Conservation (phyloP, 1,140 invertebrate genomes). For the Ostrea edulis region DNA sequence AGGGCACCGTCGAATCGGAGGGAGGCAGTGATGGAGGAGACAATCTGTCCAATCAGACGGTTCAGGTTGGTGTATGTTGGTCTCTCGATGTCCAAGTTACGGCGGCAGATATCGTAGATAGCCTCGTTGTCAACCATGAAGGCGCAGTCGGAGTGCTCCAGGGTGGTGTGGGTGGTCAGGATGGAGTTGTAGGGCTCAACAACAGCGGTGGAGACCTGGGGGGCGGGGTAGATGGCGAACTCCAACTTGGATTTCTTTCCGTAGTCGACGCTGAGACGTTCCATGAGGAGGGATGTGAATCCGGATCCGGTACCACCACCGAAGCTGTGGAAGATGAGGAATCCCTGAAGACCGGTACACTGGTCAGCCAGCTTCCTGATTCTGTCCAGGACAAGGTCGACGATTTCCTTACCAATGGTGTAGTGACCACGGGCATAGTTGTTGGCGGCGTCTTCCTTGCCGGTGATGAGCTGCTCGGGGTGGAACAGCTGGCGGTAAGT, state of each 20-base stretch:
- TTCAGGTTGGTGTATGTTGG: conserved; percentile 92
- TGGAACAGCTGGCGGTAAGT: conserved; percentile 84
- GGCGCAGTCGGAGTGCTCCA: conserved; percentile 77
- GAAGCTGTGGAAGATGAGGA: conserved; percentile 61
- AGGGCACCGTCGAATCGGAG: conserved; percentile 89
- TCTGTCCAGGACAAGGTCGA: conserved; percentile 79
- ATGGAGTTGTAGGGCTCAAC: conserved; percentile 79
- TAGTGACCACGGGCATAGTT: conserved; percentile 84
- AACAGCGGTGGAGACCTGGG: conserved; percentile 85
- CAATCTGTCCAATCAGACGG: conserved; percentile 86
- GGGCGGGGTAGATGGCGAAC: conserved; percentile 94
- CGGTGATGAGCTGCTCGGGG: conserved; percentile 89
- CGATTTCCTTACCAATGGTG: conserved; percentile 79
- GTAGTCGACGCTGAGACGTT: conserved; percentile 92
- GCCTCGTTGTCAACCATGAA: conserved; percentile 87
- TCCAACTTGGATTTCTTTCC: conserved; percentile 93
- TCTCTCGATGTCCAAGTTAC: conserved; percentile 86
- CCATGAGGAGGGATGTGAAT: conserved; percentile 93
- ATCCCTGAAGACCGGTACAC: conserved; percentile 69
- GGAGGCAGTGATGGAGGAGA: conserved; percentile 92
- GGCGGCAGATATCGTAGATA: conserved; percentile 88
- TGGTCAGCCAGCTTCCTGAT: conserved; percentile 70
- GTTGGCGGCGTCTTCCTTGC: conserved; percentile 82
- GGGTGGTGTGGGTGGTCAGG: conserved; percentile 79
- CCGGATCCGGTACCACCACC: conserved; percentile 80